Evolutionary conservation across 2,113 vertebrate genomes (phyloP).

Genomic region (Chionodraco myersi): DNA sequence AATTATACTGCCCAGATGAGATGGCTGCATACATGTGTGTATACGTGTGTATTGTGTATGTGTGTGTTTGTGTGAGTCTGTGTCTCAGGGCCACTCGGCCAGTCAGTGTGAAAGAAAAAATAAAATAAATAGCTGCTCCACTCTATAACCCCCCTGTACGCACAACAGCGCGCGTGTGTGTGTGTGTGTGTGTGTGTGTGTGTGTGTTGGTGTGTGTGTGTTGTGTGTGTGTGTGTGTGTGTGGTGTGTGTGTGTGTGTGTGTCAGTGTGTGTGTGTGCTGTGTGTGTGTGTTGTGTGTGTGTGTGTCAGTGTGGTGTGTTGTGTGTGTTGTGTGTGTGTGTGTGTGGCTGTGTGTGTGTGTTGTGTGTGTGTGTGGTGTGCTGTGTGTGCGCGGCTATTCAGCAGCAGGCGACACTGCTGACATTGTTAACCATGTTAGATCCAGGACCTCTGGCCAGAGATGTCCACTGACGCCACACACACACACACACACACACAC

Average conservation of each 20-base stretch:
- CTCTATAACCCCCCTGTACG: slow-evolving; percentile 51
- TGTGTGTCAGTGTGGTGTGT: slow-evolving; percentile 35
- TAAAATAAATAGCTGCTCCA: slow-evolving; percentile 68
- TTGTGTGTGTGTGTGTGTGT: slow-evolving; percentile 30
- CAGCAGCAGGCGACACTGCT: slow-evolving; percentile 58
- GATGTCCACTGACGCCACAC: slow-evolving; percentile 57
- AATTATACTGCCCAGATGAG: slow-evolving; percentile 85
- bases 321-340: too few species aligned
- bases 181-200: slow-evolving; percentile 19
- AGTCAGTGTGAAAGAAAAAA: slow-evolving; percentile 63
- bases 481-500: slow-evolving; percentile 27
- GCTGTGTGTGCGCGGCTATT: slow-evolving; percentile 1
- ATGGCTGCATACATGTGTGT: slow-evolving; percentile 72
- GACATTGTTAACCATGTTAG: slow-evolving; percentile 73
- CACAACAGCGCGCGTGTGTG: slow-evolving; percentile 6
- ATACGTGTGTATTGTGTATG: slow-evolving; percentile 37
- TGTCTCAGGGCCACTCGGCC: slow-evolving; percentile 62
- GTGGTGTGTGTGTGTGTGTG: slow-evolving; percentile 40
- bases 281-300: slow-evolving; percentile 4
- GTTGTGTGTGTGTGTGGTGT: slow-evolving; percentile 34
- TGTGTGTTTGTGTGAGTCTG: slow-evolving; percentile 48
- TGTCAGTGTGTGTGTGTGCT: slow-evolving; percentile 40
- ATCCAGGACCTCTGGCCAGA: slow-evolving; percentile 61
- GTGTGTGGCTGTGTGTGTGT: slow-evolving; percentile 13
- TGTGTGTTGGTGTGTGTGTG: slow-evolving; percentile 28